These are phyloP conservation scores for Notodonta ziczac DNA, from an alignment of 2,888 invertebrate genomes.

Conservation along the genomic window DNA sequence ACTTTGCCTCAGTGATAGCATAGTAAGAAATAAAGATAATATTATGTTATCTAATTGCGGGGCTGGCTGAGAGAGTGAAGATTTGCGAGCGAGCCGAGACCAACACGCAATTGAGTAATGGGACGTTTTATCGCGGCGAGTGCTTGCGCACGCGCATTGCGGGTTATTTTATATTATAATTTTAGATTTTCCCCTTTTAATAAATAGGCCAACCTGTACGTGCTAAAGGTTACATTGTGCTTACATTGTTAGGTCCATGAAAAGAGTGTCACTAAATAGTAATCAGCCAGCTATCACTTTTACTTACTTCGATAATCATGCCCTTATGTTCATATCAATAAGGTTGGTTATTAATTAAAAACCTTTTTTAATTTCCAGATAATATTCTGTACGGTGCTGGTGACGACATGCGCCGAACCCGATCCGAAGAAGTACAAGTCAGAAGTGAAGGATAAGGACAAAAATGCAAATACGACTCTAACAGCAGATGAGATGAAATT, in stretches of 20 bases:
- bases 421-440: slow-evolving; percentile 77
- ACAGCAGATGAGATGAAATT: slow-evolving; percentile 76
- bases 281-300: no score
- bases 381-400: slow-evolving; percentile 56
- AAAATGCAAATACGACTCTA: slow-evolving; percentile 55
- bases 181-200: not conserved
- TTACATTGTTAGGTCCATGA: no score
- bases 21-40: slow-evolving; percentile 55
- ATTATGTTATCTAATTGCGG: slow-evolving; percentile 49
- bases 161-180: not conserved
- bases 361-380: slow-evolving; percentile 65
- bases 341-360: slow-evolving; percentile 3
- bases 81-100: slow-evolving; percentile 25
- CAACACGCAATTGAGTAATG: slow-evolving; percentile 54
- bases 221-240: no score
- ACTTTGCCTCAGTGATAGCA: slow-evolving; percentile 48
- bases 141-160: not conserved
- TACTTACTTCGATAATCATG: not conserved
- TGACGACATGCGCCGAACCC: slow-evolving; percentile 58
- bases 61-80: slow-evolving; percentile 52
- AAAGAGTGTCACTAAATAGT: no score
- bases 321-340: not conserved
- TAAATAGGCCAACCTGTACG: no score
- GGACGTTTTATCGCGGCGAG: slow-evolving; percentile 30
- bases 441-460: slow-evolving; percentile 56